Evolutionary conservation across 2,113 vertebrate species (phyloP), one percentile per base, ranked within the genome.

Genomic region (Pollachius pollachius): DNA sequence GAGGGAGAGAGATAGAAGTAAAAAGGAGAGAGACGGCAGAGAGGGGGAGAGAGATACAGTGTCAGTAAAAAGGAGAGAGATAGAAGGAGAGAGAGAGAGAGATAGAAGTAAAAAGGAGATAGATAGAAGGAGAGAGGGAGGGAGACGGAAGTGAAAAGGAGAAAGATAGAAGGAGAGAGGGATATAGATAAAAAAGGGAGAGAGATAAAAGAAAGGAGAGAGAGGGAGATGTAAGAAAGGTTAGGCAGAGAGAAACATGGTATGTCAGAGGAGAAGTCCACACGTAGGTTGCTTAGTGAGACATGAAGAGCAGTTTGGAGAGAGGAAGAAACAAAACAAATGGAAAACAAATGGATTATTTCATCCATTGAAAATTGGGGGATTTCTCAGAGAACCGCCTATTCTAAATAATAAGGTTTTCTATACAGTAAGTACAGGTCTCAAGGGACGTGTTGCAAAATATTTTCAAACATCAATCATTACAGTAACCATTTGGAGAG

Each of bases 401-500:
- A 9, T 3, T 3, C 16, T 4, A 16, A 70, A 72, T 70, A 65
- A 64, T 67, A 58, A 23, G 41, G 54, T 25, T 9, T 11, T 57
- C 15, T 57, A 3, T 34, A 30, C 57, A 59, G 54, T 23, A 52
- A 21, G 62, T 11, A 5, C 16, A 65, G 64, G 59, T 62, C 17
- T 70, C 9, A 7, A 59, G 65, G 64, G 77, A 63, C 6, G 3
- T 68, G 71, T 77, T 81, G 74, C 62, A 37, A 34, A 70, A 65
- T 61, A 78, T 77, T 67, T 81, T 61, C 61, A 64, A 66, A 74
- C 71, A 73, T 16, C n/a, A 69, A 57, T 68, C 57, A 68, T 70
- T 78, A 58, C 62, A 67, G 65, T 74, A 68, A 79, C 57, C 75
- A 71, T 78, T 80, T 64, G 83, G 73, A 80, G 70, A 74, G 62